Evolutionary conservation across 2,888 invertebrate species (phyloP), one percentile per base, ranked within the genome.

Genomic region (Drosophila conformis): DNA sequence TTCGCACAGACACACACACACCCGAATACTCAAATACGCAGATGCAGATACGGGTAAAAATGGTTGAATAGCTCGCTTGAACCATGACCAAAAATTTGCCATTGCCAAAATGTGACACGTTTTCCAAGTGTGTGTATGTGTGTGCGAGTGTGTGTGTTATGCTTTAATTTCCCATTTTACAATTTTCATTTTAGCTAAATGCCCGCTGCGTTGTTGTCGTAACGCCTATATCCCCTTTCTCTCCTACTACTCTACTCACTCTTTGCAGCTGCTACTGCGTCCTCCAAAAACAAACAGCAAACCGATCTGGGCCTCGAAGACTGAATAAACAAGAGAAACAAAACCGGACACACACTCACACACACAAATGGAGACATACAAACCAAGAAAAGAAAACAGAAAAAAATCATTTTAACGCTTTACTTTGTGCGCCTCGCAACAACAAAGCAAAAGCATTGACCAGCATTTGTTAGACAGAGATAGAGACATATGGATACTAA

Each of bases 261-360:
- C 21, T 31, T 13, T 51, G 29, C 29, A 40, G 68, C 49, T 53
- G 42, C 31, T n/a, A 29, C 40, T 53, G 46, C 52, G 52, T 42
- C 56, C 49, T 48, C 53, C 56, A 68, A 82, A 38, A 76, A 64
- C 71, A 78, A 83, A 83, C 75, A 83, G 68, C 62, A 69, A 73
- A 71, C 56, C 67, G 63, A 84, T 82, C 74, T 70, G 69, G 51
- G 63, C 72, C 67, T 68, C 80, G 69, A 51, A 83, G 81, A 80
- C 89, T 86, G 83, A 85, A 85, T 86, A 86, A 88, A 88, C 89
- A 85, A 70, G 59, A 62, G 65, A 71, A 72, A 78, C 70, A 71
- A 83, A 88, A 83, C 83, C 78, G 59, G 58, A 74, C 64, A 57
- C 6, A 56, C n/a, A 53, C 60, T 59, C 42, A 54, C n/a, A 4